phyloP scores from a whole-genome alignment of 2,113 vertebrate genomes.

The Gnathonemus echidnorhynchus region DNA sequence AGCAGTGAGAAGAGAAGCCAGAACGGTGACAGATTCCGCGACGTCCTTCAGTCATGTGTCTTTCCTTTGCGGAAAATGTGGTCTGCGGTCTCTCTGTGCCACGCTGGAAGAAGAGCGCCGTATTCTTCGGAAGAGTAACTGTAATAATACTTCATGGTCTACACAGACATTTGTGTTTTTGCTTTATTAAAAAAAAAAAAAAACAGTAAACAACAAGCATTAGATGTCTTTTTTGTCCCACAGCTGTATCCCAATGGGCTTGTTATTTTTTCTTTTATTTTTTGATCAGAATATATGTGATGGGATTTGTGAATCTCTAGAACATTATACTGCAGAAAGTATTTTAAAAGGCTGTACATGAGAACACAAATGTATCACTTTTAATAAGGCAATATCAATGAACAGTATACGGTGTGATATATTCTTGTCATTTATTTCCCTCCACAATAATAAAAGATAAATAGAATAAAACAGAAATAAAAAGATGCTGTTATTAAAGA shows the following conservation, averaged over 20 bases:
- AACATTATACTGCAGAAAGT: background rate
- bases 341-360: background rate
- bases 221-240: background rate
- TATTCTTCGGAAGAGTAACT: background rate
- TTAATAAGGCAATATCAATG: background rate
- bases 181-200: background rate
- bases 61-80: background rate
- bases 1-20: background rate
- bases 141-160: background rate
- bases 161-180: background rate
- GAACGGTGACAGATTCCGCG: background rate
- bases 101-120: background rate
- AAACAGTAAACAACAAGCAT: background rate
- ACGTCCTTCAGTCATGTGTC: background rate
- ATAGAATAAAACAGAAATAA: background rate
- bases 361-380: background rate
- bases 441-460: background rate
- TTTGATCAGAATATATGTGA: background rate
- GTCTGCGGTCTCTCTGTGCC: background rate
- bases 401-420: background rate
- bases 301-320: background rate
- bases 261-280: background rate
- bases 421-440: background rate
- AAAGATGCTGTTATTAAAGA: background rate
- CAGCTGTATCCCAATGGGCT: background rate